Conservation (phyloP, 2,888 invertebrate genomes). For the Cosmia pyralina region DNA sequence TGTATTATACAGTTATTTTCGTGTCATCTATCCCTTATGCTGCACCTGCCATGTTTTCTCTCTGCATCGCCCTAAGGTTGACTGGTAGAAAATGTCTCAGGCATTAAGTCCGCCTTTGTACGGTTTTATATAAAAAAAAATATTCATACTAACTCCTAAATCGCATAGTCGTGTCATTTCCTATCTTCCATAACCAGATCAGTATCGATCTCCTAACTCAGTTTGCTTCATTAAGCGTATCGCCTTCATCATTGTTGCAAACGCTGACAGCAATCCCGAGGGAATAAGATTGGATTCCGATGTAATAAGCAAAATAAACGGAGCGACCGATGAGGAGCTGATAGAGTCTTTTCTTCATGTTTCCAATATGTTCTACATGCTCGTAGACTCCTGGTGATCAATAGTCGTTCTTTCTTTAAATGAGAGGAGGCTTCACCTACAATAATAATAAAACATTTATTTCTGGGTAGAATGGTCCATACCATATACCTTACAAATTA, state of each 20-base stretch:
- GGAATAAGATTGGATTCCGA: constrained; percentile 38
- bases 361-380: neutral
- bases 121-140: too few relatives aligned
- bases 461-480: too few relatives aligned
- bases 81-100: too few relatives aligned
- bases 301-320: constrained; percentile 24
- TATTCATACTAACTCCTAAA: neutral
- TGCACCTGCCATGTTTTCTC: too few relatives aligned
- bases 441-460: too few relatives aligned
- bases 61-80: too few relatives aligned
- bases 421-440: neutral
- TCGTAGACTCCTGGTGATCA: neutral
- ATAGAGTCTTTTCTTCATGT: neutral
- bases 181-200: constrained; percentile 31
- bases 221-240: constrained; percentile 42
- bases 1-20: too few relatives aligned
- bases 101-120: too few relatives aligned
- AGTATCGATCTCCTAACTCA: constrained; percentile 40
- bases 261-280: constrained; percentile 33
- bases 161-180: neutral
- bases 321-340: neutral
- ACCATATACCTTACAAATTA: too few relatives aligned
- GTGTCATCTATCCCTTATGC: too few relatives aligned
- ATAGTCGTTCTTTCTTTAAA: too few relatives aligned
- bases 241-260: constrained; percentile 38